Evolutionary conservation across 2,797 vertebrate species (phyloP), one percentile per base, ranked within the genome.

Genomic region (Neosilurus hyrtlii): DNA sequence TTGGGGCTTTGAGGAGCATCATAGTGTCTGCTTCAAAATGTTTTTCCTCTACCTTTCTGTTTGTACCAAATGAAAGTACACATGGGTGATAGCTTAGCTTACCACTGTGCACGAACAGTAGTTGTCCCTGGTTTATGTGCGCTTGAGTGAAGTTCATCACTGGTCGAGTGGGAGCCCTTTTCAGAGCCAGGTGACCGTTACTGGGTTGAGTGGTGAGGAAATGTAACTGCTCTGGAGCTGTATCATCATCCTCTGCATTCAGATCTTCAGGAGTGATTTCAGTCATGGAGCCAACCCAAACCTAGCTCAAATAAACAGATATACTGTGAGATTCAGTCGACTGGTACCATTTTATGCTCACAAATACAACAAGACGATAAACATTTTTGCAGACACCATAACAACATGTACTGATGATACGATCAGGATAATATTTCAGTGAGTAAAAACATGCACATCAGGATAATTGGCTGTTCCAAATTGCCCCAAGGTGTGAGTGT

Each of bases 91-190:
- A 18, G 2, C 35, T 54, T 14, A 14, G 79, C 92, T 89, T 92
- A 97, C 96, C 96, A 77, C 87, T 94, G 85, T 99, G 96, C 26
- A 96, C 92, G 89, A 97, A 97, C 51, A 97, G 90, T 59, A 98
- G 92, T 80, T 95, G 95, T 0, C 94, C 93, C 65, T 94, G 91
- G 71, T 93, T 92, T 80, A 97, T 93, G 87, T 97, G 94, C 71
- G 92, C 88, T 91, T 98, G 96, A 16, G 96, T 98, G 92, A 98
- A 97, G 94, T 94, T 96, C 86, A 96, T 93, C 86, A 97, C 92
- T 0, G 88, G 91, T 84, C 82, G 92, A 86, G 91, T 93, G 66
- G 95, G 93, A 87, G 92, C 91, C n/a, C 90, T 94, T 89, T 96
- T 97, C 83, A 97, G 89, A 86, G 95, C 94, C 91, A 98, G 91